phyloP scores from a whole-genome alignment of 2,888 invertebrate species.

The Branchipolynoe longqiensis region DNA sequence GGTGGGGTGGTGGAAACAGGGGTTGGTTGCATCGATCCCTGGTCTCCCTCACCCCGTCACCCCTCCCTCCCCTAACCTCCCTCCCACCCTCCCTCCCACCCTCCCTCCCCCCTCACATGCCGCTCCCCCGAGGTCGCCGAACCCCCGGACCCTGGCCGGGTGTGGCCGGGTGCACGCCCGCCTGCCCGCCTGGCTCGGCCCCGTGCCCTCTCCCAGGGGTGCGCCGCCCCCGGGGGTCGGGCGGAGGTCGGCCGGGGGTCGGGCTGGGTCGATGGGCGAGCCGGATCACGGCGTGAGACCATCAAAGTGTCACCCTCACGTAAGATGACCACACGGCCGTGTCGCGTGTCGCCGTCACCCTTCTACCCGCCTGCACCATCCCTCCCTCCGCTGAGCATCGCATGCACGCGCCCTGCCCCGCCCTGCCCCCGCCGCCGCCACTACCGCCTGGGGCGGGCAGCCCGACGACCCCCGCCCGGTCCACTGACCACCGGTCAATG shows the following conservation, averaged over 20 bases:
- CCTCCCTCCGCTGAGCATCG: not conserved
- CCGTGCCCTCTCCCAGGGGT: conserved; percentile 34
- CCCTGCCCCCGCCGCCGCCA: not conserved
- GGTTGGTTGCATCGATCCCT: conserved; percentile 13
- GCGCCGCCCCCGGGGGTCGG: not conserved
- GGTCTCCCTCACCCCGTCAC: not conserved
- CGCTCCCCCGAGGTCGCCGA: conserved; percentile 24
- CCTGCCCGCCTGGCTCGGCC: not conserved
- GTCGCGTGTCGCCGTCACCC: conserved; percentile 49
- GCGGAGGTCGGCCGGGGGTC: not conserved
- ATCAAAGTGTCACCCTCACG: conserved; percentile 50
- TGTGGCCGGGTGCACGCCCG: conserved; percentile 33
- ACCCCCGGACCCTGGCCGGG: conserved; percentile 19
- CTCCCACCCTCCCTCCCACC: not conserved
- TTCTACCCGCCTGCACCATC: too few relatives aligned
- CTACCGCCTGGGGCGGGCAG: too few relatives aligned
- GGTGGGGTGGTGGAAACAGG: conserved; percentile 3
- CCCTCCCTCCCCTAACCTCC: too few relatives aligned
- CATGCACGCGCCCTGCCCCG: not conserved
- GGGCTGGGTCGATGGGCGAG: not conserved
- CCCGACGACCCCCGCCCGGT: not conserved
- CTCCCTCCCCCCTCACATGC: too few relatives aligned
- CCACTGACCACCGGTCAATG: conserved; percentile 49
- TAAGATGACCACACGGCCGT: conserved; percentile 55
- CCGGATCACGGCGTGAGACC: conserved; percentile 40